These are phyloP conservation scores for Neomonachus schauinslandi DNA, from an alignment of 2,113 vertebrate genomes.

Conservation along the genomic window DNA sequence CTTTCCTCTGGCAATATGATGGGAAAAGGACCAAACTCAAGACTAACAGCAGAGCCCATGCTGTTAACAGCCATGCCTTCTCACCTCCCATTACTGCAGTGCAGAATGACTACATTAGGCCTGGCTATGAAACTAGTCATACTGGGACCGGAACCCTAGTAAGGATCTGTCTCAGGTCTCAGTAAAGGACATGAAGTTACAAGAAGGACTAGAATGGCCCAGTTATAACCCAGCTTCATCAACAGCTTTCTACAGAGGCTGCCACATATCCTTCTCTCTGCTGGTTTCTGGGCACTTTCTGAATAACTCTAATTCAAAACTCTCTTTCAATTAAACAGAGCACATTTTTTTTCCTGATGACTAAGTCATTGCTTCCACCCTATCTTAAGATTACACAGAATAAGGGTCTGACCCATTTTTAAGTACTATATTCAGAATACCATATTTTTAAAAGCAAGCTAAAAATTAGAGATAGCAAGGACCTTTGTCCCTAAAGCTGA, in stretches of 20 bases:
- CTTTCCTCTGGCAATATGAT: background rate
- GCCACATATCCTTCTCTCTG: background rate
- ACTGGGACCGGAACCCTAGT: background rate
- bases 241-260: background rate
- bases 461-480: slow-evolving; percentile 22
- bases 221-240: background rate
- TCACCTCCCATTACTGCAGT: background rate
- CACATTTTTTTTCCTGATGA: background rate
- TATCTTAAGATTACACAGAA: slow-evolving; percentile 17
- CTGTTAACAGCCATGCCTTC: background rate
- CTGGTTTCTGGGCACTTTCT: background rate
- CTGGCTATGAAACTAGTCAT: background rate
- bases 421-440: background rate
- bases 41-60: background rate
- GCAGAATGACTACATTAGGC: background rate
- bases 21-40: slow-evolving; percentile 1
- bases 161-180: background rate
- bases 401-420: background rate
- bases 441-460: slow-evolving; percentile 6
- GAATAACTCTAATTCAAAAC: slow-evolving; percentile 16
- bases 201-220: background rate
- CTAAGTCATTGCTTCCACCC: background rate
- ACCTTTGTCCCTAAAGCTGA: slow-evolving; percentile 21
- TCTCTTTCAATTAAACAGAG: slow-evolving; percentile 25
- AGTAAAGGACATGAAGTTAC: background rate